Conservation (phyloP, 1,140 invertebrate genomes). For the Drosophila ironensis region DNA sequence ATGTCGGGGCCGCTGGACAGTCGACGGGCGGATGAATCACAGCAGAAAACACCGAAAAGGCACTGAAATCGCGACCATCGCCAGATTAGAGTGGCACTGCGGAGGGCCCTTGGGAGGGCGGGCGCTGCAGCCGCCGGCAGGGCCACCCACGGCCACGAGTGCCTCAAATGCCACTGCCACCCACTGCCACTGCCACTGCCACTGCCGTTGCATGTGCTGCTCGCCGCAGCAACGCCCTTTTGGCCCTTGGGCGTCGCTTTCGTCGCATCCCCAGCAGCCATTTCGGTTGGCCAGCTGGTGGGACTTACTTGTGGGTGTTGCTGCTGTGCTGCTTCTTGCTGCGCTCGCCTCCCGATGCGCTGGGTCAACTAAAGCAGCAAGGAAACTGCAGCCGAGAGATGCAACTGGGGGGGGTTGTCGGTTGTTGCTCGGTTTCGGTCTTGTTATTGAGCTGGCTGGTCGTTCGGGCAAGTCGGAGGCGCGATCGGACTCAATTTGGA, state of each 20-base stretch:
- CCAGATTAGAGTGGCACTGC: slow-evolving; percentile 46
- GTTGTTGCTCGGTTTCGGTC: too few species aligned
- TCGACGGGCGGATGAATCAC: slow-evolving; percentile 45
- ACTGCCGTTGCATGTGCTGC: slow-evolving; percentile 19
- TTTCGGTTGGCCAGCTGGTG: slow-evolving; percentile 24
- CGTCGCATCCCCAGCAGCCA: slow-evolving; percentile 23
- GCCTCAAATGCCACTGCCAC: slow-evolving; percentile 3
- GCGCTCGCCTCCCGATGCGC: neutral
- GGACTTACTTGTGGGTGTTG: slow-evolving; percentile 19
- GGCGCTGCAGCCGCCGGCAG: slow-evolving; percentile 26
- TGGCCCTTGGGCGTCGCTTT: slow-evolving; percentile 1
- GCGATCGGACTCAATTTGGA: neutral
- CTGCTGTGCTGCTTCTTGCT: slow-evolving; percentile 11
- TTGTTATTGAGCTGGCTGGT: too few species aligned
- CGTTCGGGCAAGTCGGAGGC: too few species aligned
- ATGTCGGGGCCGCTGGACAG: slow-evolving; percentile 27
- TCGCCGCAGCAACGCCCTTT: slow-evolving; percentile 34
- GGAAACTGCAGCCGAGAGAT: slow-evolving; percentile 20
- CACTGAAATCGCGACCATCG: slow-evolving; percentile 34
- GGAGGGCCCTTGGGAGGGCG: slow-evolving; percentile 65
- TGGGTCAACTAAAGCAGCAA: slow-evolving; percentile 29
- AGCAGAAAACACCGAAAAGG: slow-evolving; percentile 23
- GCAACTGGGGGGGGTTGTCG: too few species aligned
- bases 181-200: slow-evolving; percentile 23
- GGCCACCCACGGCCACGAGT: slow-evolving; percentile 16